Base-by-base conservation (phyloP, 1,140 invertebrate species). In the Rhopalosiphum padi region DNA sequence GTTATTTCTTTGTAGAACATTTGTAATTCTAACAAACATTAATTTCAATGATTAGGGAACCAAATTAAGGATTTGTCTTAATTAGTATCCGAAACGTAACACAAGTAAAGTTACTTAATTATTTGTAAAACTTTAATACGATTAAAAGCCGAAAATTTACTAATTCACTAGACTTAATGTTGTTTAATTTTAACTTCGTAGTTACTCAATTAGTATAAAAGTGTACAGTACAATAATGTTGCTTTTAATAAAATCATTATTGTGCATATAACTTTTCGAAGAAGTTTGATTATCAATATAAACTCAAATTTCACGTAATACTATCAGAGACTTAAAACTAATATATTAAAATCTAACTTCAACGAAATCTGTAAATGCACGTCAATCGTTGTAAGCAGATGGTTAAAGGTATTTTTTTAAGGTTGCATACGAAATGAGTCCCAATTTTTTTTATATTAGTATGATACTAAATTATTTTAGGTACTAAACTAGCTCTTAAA, bases 61-160 rank as follows among this genome's bases (percentile, higher is more conserved):
- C 30, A n/a, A 77, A 77, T 77, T 77, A 77, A 77, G 60, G 60
- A 77, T 77, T 77, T 77, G 60, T 77, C 60, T 77, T 77, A 77
- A 77, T 77, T 77, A 77, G 60, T 77, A 77, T 77, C 30, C 15
- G 60, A 77, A 77, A 77, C 60, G 60, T n/a, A 77, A 77, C 60
- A n/a, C n/a, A n/a, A 77, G 60, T 77, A n/a, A 77, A 77, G 60
- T 77, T n/a, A 77, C 60, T 77, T 77, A 77, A n/a, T 77, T 77
- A 77, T 77, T 77, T 77, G 60, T 77, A 77, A 77, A 77, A 77
- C 60, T 77, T 77, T 77, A 77, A 77, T 77, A 77, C 60, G n/a
- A 77, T 77, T 77, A 77, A 77, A 77, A 77, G n/a, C 60, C 60
- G 15, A 77, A 77, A 77, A 77, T 77, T 4, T 77, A 77, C 60